These are phyloP conservation scores for Bubo bubo DNA, from an alignment of 2,113 vertebrate genomes.

Conservation along the genomic window DNA sequence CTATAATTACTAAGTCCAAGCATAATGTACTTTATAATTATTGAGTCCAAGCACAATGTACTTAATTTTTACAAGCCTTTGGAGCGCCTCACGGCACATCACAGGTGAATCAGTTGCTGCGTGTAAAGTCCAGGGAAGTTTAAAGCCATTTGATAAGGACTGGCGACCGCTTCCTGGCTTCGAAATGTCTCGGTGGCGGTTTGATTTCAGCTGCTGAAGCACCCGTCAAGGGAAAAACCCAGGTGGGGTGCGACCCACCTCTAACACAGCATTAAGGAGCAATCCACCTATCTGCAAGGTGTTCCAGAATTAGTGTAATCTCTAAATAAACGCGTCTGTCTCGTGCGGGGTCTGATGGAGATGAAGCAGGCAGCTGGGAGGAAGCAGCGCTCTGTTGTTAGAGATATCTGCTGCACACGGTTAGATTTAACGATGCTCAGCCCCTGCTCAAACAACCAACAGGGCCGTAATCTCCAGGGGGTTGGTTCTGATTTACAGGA, in stretches of 20 bases:
- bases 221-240: not conserved
- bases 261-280: too few species aligned
- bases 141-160: not conserved
- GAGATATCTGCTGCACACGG: not conserved
- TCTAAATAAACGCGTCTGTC: not conserved
- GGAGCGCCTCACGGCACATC: fast-evolving
- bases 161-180: not conserved
- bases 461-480: not conserved
- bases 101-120: fast-evolving
- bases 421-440: not conserved
- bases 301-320: not conserved
- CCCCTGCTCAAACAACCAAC: not conserved
- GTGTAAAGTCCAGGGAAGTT: not conserved
- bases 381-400: fast-evolving
- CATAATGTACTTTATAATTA: not conserved
- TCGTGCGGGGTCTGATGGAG: not conserved
- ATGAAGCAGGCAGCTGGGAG: not conserved
- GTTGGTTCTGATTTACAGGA: fast-evolving
- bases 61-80: not conserved
- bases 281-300: not conserved
- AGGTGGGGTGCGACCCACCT: too few species aligned
- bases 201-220: not conserved
- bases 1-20: not conserved
- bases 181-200: not conserved
- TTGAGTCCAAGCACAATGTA: not conserved